phyloP scores from a whole-genome alignment of 2,113 vertebrate genomes.

The Tragulus kanchil region DNA sequence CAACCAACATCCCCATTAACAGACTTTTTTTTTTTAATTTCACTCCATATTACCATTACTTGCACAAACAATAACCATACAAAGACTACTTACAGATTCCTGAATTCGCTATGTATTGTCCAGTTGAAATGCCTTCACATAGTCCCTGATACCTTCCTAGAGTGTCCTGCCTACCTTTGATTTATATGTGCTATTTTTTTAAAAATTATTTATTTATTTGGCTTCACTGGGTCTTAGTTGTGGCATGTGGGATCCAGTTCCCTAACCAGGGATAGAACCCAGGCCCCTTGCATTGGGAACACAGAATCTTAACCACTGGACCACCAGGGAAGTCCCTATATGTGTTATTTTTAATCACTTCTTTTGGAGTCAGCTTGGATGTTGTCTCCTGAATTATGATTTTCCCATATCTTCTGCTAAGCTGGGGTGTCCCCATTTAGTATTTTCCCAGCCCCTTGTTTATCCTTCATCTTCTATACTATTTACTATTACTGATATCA shows the following conservation, averaged over 20 bases:
- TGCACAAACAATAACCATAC: background rate
- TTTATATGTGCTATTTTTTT: background rate
- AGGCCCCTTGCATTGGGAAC: no score
- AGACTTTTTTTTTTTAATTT: background rate
- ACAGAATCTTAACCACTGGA: no score
- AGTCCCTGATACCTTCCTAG: background rate
- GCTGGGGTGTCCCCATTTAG: background rate
- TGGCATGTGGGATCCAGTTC: no score
- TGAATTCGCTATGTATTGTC: background rate
- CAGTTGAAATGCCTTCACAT: background rate
- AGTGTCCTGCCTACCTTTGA: background rate
- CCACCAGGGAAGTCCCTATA: no score
- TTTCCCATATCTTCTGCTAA: background rate
- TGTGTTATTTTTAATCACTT: background rate
- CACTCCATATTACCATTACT: rapidly evolving
- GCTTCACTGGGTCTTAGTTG: no score
- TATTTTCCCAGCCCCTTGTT: background rate
- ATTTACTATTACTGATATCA: background rate
- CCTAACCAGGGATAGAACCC: no score
- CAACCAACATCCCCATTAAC: background rate
- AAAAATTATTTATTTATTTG: no score
- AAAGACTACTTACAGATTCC: background rate
- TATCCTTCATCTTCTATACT: background rate
- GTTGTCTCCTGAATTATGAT: background rate
- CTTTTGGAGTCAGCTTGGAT: background rate